Percentiles rank a stretch among this genome's conserved stretches.
Evolutionary conservation across 2,797 vertebrate species (phyloP).

Genomic region (Ceryle rudis): DNA sequence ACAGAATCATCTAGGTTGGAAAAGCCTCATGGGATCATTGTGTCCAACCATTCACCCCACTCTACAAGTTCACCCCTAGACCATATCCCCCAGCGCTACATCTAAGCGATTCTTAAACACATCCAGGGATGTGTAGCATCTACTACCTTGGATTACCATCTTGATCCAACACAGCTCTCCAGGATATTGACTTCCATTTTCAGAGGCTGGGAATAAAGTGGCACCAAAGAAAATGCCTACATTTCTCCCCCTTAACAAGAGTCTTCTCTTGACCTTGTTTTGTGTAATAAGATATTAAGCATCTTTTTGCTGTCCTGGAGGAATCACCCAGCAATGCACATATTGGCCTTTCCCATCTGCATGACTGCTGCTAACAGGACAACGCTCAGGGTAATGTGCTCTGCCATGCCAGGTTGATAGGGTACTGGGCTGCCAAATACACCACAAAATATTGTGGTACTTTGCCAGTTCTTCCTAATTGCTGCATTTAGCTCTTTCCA

Average conservation of each 20-base stretch:
- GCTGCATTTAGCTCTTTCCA: not conserved
- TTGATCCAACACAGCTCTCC: not conserved
- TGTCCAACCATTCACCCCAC: too few relatives aligned
- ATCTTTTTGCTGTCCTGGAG: not conserved
- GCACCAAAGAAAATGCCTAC: not conserved
- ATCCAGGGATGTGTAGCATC: too few relatives aligned
- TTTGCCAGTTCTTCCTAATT: not conserved
- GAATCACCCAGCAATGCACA: not conserved
- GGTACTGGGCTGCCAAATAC: not conserved
- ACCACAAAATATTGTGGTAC: not conserved
- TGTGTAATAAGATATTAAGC: not conserved
- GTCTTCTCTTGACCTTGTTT: not conserved
- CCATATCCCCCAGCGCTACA: too few relatives aligned
- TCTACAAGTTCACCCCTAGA: too few relatives aligned
- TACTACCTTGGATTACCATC: not conserved
- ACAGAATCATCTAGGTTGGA: too few relatives aligned
- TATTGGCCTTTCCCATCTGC: not conserved
- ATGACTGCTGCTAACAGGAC: not conserved
- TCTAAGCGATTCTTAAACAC: too few relatives aligned
- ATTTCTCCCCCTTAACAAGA: not conserved
- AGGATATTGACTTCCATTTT: not conserved
- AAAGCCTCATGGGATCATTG: too few relatives aligned
- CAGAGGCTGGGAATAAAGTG: not conserved
- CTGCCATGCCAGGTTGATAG: fast-evolving
- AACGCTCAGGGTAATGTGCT: not conserved